Evolutionary conservation across 2,888 invertebrate genomes (phyloP).

Genomic region (Noctuana brunneofusca): DNA sequence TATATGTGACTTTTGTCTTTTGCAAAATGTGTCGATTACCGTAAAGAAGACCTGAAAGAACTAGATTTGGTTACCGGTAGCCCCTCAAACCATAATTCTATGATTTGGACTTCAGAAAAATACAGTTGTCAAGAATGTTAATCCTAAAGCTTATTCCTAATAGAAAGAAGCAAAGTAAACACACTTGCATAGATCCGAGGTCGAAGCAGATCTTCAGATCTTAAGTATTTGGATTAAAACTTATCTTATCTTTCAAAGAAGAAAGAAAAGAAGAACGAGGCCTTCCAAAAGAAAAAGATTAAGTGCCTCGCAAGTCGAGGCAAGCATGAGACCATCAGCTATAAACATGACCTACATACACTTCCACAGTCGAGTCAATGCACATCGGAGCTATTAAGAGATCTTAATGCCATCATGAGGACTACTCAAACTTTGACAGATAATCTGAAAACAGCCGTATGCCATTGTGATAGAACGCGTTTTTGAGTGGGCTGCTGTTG

Average conservation of each 20-base stretch:
- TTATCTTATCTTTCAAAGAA: conserved; percentile 2
- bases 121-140: neutral
- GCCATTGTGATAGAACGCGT: conserved; percentile 14
- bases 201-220: neutral
- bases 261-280: conserved; percentile 4
- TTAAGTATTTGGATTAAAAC: neutral
- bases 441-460: conserved; percentile 17
- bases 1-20: no score
- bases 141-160: neutral
- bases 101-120: no score
- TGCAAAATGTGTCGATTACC: no score
- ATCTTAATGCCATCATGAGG: conserved; percentile 26
- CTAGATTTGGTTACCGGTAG: no score
- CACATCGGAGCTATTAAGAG: conserved; percentile 29
- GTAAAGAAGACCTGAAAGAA: no score
- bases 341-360: conserved; percentile 29
- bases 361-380: conserved; percentile 17
- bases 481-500: conserved; percentile 9
- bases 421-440: conserved; percentile 11
- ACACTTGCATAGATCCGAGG: neutral
- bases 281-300: conserved; percentile 7
- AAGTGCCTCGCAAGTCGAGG: conserved; percentile 14
- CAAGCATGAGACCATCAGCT: conserved; percentile 10
- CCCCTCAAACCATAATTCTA: no score
- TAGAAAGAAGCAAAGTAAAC: neutral